Evolutionary conservation across 1,140 invertebrate genomes (phyloP), one percentile per base, ranked within the genome.

Genomic region (Drosophila fuyamai): DNA sequence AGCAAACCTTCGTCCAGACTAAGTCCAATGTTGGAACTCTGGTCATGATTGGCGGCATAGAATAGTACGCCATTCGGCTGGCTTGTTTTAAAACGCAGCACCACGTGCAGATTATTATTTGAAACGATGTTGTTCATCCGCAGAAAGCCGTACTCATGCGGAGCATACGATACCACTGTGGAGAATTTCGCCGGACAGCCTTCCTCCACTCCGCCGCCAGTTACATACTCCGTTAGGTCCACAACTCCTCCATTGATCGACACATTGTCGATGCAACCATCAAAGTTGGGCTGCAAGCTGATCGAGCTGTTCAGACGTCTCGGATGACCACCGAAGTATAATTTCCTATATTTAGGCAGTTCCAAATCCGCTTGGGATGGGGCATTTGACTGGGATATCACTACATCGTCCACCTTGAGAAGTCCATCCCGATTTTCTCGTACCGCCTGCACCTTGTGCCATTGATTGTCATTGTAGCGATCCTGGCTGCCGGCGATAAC

Each of bases 231-330:
- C 56, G 94, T 96, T 0, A 99, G 93, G 92, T 98, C 96, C 32
- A 97, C 94, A n/a, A 95, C 94, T 7, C 94, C 94, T 0, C 95
- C 94, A 9, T 95, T 94, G 50, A 99, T 95, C 18, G 94, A 93
- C 1, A 99, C 95, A 66, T 97, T 94, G 79, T 97, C 95, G 43
- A 99, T 96, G 90, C 98, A 99, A 4, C 98, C 98, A 83, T 98
- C 97, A 92, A 99, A 99, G 54, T 96, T 96, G 27, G 94, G 92
- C 47, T 94, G 95, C 0, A 95, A 95, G 0, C 97, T 95, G 36
- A 95, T 94, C 12, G 93, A 90, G 53, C 95, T 95, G 23, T 94
- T 93, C 78, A 95, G 96, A n/a, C 94, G 94, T 3, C 94, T 93
- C 0, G 96, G 96, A 92, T 96, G 96, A 2, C 98, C 98, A 68